Conservation (phyloP, 2,113 vertebrate genomes). For the Oreochromis tanganicae region DNA sequence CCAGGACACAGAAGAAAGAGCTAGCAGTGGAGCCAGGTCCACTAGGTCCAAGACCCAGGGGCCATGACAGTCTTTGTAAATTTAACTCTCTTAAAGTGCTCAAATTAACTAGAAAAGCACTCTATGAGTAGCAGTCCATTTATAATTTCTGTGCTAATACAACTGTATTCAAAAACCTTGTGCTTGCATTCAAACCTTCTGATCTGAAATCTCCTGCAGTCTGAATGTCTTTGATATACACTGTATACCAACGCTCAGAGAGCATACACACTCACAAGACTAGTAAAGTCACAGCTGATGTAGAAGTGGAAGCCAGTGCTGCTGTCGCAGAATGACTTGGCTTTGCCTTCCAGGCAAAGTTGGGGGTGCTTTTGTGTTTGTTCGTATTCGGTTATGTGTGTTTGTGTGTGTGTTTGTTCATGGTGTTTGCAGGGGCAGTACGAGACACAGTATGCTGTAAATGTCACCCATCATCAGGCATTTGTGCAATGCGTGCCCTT, state of each 20-base stretch:
- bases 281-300: not conserved
- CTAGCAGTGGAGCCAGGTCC: no score
- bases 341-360: not conserved
- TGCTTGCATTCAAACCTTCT: not conserved
- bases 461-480: slow-evolving; percentile 72
- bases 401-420: not conserved
- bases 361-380: not conserved
- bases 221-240: not conserved
- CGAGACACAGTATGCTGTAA: slow-evolving; percentile 54
- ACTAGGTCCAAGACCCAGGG: no score
- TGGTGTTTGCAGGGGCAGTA: slow-evolving; percentile 28
- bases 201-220: not conserved
- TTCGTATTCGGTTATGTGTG: not conserved
- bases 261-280: not conserved
- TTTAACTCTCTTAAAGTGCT: no score
- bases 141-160: not conserved
- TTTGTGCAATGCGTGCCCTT: slow-evolving; percentile 72
- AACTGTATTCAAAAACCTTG: not conserved
- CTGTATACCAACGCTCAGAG: not conserved
- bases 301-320: not conserved
- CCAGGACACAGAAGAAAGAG: no score
- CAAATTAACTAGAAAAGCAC: no score
- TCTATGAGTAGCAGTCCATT: not conserved
- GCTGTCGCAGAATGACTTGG: not conserved
- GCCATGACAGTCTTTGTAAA: no score